A percentile compares a stretch with the other conserved stretches of the same genome.
Evolutionary conservation across 2,888 invertebrate genomes (phyloP).

Genomic region (Aphidius colemani): DNA sequence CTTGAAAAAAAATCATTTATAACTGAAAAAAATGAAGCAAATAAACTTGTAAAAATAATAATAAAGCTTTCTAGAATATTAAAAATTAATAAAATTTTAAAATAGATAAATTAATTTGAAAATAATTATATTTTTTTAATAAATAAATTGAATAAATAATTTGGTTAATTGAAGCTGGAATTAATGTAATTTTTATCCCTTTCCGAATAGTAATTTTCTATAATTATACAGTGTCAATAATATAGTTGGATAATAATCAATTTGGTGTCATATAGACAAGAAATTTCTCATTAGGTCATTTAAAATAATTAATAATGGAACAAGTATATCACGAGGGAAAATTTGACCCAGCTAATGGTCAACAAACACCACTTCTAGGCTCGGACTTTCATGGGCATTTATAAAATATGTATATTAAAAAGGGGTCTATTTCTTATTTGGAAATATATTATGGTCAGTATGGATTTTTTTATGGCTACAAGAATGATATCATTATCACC

Average conservation of each 20-base stretch:
- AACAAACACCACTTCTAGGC: conserved; percentile 40
- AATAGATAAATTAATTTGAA: not conserved
- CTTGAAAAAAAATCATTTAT: too few species aligned
- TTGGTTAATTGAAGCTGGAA: not conserved
- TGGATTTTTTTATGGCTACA: conserved; percentile 34
- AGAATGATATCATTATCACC: conserved; percentile 43
- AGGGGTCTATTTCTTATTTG: too few species aligned
- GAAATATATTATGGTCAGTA: conserved; percentile 16
- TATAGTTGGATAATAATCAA: conserved; percentile 1
- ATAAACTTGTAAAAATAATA: too few species aligned
- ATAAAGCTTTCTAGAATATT: too few species aligned
- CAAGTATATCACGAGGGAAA: conserved; percentile 22
- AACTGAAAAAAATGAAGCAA: too few species aligned
- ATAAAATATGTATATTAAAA: too few species aligned
- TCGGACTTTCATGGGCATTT: too few species aligned
- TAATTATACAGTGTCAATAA: conserved; percentile 12
- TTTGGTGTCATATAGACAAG: conserved; percentile 10
- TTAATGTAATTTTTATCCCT: conserved; percentile 6
- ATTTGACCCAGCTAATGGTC: conserved; percentile 40
- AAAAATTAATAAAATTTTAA: not conserved
- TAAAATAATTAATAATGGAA: conserved; percentile 23
- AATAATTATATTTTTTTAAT: not conserved
- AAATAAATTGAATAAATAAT: too few species aligned
- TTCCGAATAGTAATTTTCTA: conserved; percentile 4
- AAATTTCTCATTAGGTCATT: conserved; percentile 20